Conservation (phyloP, 1,140 invertebrate genomes). For the Danaus melanippus region DNA sequence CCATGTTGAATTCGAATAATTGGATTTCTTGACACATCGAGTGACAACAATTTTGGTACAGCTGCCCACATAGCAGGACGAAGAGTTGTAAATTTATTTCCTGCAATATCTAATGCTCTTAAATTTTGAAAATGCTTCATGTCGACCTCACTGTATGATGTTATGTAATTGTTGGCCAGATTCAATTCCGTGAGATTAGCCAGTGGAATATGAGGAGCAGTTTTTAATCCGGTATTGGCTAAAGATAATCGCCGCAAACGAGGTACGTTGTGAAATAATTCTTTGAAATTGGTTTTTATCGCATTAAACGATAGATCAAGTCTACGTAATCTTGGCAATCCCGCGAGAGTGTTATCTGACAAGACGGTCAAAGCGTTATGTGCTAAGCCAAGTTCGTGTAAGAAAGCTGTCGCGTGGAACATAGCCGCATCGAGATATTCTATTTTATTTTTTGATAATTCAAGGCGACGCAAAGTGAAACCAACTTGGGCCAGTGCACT, state of each 20-base stretch:
- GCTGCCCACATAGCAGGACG: conserved; percentile 72
- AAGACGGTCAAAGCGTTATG: conserved; percentile 84
- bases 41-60: conserved; percentile 68
- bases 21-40: conserved; percentile 76
- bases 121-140: conserved; percentile 74
- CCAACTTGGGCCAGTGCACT: conserved; percentile 79
- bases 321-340: conserved; percentile 80
- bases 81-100: conserved; percentile 75
- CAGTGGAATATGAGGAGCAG: conserved; percentile 77
- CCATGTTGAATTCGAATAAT: conserved; percentile 64
- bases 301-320: conserved; percentile 84
- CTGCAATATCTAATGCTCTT: conserved; percentile 74
- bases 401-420: conserved; percentile 82
- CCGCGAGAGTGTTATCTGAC: conserved; percentile 88
- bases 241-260: conserved; percentile 79
- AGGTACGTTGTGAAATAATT: conserved; percentile 84
- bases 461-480: conserved; percentile 79
- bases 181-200: conserved; percentile 78
- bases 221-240: conserved; percentile 77
- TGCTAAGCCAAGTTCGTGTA: conserved; percentile 82
- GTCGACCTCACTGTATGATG: conserved; percentile 70
- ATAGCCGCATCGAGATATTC: conserved; percentile 88
- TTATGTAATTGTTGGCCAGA: conserved; percentile 79
- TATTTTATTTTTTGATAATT: conserved; percentile 83
- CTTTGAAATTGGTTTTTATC: conserved; percentile 77